phyloP scores from a whole-genome alignment of 2,113 vertebrate species.

The Lathamus discolor region DNA sequence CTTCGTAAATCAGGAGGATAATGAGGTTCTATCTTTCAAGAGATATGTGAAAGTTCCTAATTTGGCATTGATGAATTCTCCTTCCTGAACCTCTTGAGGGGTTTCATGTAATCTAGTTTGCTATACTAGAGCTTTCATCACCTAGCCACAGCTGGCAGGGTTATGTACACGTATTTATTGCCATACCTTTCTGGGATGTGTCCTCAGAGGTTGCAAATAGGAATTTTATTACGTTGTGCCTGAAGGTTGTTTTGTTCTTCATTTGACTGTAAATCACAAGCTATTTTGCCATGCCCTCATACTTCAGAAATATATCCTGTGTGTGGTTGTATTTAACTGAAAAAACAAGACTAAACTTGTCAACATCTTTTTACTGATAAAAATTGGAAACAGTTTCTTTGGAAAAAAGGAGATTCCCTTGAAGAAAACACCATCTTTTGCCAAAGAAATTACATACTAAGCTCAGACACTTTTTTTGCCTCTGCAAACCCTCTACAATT shows the following conservation, averaged over 20 bases:
- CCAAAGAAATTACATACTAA: not conserved
- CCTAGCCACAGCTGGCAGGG: not conserved
- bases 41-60: conserved; percentile 34
- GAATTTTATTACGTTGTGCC: not conserved
- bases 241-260: not conserved
- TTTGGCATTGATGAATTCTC: conserved; percentile 40
- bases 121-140: conserved; percentile 31
- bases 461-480: not conserved
- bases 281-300: not conserved
- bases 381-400: not conserved
- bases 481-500: not conserved
- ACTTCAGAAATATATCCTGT: not conserved
- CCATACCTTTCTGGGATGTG: not conserved
- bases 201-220: not conserved
- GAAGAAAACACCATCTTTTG: not conserved
- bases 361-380: not conserved
- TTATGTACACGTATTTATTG: not conserved
- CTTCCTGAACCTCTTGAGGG: not conserved
- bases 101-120: conserved; percentile 22
- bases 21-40: conserved; percentile 39
- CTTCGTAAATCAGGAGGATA: conserved; percentile 39
- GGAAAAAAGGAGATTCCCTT: not conserved
- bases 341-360: not conserved
- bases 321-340: not conserved
- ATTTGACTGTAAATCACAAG: not conserved